phyloP scores from a whole-genome alignment of 2,888 invertebrate species.

The Lepas anatifera region DNA sequence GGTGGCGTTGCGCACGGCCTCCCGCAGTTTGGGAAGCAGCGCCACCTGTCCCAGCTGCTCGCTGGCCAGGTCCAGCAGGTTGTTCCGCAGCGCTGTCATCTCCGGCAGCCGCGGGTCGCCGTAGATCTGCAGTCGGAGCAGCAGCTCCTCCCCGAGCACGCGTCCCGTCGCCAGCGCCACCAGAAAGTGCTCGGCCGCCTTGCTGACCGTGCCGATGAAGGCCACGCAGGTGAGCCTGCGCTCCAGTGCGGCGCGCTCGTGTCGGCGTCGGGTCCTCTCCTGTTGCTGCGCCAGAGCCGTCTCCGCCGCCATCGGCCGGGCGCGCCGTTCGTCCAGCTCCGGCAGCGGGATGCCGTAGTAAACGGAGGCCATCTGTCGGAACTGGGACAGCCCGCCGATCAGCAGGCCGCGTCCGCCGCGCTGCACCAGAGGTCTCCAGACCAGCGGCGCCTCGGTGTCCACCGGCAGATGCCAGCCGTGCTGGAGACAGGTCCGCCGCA shows the following conservation, averaged over 20 bases:
- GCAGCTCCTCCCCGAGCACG: not conserved
- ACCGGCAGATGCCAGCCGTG: constrained; percentile 5
- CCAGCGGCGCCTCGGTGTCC: not conserved
- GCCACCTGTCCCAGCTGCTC: not conserved
- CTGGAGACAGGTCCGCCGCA: not conserved
- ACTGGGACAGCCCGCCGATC: not conserved
- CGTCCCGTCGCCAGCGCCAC: not conserved
- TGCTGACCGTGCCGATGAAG: not conserved
- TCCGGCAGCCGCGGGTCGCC: not conserved
- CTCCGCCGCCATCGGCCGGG: not conserved
- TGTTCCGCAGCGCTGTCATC: not conserved
- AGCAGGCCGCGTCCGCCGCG: constrained; percentile 6
- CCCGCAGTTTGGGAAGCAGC: not conserved
- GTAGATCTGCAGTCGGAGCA: not conserved
- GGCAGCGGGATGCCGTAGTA: not conserved
- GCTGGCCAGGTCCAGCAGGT: not conserved
- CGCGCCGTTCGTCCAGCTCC: not conserved
- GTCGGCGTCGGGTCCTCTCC: not conserved
- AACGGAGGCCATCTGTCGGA: not conserved
- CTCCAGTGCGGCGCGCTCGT: not conserved
- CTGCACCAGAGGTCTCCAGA: not conserved
- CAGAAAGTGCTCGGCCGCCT: not conserved
- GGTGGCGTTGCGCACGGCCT: not conserved
- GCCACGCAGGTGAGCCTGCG: not conserved
- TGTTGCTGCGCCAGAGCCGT: not conserved